These are phyloP conservation scores for Aethes cnicana DNA, from an alignment of 2,888 invertebrate species.

Conservation along the genomic window DNA sequence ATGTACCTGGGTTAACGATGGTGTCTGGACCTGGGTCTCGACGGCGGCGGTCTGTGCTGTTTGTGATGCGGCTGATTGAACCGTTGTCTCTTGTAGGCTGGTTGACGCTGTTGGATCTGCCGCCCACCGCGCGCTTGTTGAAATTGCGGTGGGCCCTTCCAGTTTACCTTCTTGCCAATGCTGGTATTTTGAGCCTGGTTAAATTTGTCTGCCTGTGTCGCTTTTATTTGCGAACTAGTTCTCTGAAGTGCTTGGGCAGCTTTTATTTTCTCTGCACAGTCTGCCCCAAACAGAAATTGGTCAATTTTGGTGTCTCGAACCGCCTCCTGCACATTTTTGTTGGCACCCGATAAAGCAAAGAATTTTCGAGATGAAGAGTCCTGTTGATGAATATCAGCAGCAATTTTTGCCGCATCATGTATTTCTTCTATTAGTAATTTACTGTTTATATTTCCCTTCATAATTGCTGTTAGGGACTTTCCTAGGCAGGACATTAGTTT, in stretches of 20 bases:
- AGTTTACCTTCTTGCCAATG: too few relatives aligned
- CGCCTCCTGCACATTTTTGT: not conserved
- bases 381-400: not conserved
- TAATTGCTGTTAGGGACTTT: too few relatives aligned
- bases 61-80: slow-evolving; percentile 2
- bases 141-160: not conserved
- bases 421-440: too few relatives aligned
- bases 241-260: not conserved
- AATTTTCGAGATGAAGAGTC: not conserved
- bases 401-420: not conserved
- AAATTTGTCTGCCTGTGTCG: not conserved
- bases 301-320: not conserved
- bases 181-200: not conserved
- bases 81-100: too few relatives aligned
- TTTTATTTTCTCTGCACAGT: too few relatives aligned
- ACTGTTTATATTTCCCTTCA: too few relatives aligned
- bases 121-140: not conserved
- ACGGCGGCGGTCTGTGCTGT: not conserved
- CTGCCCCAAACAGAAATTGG: too few relatives aligned
- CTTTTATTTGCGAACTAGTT: not conserved
- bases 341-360: not conserved
- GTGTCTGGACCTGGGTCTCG: not conserved
- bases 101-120: not conserved
- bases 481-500: too few relatives aligned
- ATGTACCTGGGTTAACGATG: slow-evolving; percentile 1